Conservation (phyloP, 2,888 invertebrate genomes). For the Chouioia cunea region DNA sequence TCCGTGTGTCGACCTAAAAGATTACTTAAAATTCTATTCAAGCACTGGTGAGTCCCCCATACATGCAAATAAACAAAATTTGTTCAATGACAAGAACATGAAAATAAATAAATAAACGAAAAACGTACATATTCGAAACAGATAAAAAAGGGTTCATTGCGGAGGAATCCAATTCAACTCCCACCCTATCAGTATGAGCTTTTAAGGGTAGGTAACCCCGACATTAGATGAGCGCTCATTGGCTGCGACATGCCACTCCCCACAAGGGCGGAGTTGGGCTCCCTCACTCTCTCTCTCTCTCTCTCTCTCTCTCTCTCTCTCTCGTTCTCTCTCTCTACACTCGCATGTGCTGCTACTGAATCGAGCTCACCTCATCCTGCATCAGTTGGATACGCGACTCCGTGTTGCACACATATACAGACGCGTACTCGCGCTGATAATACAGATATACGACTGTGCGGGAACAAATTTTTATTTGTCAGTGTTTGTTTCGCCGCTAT, state of each 20-base stretch:
- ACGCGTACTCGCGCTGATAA: conserved; percentile 7
- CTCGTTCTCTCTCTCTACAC: conserved; percentile 49
- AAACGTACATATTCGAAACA: too few relatives aligned
- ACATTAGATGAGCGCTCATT: conserved; percentile 56
- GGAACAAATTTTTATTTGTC: neutral
- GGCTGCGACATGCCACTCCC: conserved; percentile 46
- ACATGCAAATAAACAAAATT: too few relatives aligned
- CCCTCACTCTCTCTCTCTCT: conserved; percentile 57
- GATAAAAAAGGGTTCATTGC: too few relatives aligned
- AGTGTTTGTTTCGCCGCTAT: conserved; percentile 12
- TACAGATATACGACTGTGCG: neutral
- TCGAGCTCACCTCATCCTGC: conserved; percentile 28
- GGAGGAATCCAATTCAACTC: too few relatives aligned
- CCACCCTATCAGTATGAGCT: too few relatives aligned
- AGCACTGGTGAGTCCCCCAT: too few relatives aligned
- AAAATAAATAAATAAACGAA: too few relatives aligned
- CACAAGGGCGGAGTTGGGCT: conserved; percentile 30
- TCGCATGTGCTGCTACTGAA: too few relatives aligned
- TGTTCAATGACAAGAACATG: too few relatives aligned
- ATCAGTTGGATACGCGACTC: conserved; percentile 63
- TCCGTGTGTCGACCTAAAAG: too few relatives aligned
- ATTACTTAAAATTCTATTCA: too few relatives aligned
- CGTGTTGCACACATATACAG: conserved; percentile 58
- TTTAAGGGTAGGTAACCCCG: conserved; percentile 56
- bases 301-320: conserved; percentile 52